Percentiles rank a stretch among this genome's conserved stretches.
phyloP scores from a whole-genome alignment of 2,888 invertebrate genomes.

The Drosophila tripunctata region DNA sequence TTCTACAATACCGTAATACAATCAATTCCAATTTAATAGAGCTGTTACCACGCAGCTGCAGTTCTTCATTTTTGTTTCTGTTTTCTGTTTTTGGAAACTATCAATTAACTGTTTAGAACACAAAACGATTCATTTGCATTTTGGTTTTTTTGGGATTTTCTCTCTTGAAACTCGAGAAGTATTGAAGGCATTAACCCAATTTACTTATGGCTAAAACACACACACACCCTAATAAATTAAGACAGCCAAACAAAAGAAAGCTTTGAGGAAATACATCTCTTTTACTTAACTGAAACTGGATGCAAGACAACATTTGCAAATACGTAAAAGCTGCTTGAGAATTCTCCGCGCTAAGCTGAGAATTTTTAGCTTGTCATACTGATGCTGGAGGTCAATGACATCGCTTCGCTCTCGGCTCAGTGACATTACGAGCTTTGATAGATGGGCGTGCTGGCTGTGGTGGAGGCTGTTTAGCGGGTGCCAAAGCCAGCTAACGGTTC shows the following conservation, averaged over 20 bases:
- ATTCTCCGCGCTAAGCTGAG: not conserved
- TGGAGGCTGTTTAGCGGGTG: constrained; percentile 49
- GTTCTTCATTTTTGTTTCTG: not conserved
- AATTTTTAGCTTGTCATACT: constrained; percentile 1
- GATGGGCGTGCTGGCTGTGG: constrained; percentile 35
- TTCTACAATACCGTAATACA: not conserved
- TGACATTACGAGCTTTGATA: constrained; percentile 51
- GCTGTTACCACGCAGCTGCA: constrained; percentile 13
- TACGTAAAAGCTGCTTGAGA: constrained; percentile 20
- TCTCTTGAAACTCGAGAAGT: constrained; percentile 38
- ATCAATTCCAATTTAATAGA: constrained; percentile 17
- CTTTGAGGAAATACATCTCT: constrained; percentile 44
- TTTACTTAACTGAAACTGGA: constrained; percentile 9
- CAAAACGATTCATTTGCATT: constrained; percentile 62
- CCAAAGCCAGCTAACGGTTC: constrained; percentile 53
- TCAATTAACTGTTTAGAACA: constrained; percentile 25
- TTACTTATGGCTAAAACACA: constrained; percentile 57
- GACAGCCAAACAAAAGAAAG: constrained; percentile 53
- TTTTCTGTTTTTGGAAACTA: not conserved
- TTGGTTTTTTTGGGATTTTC: constrained; percentile 36
- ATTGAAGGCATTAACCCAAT: constrained; percentile 70
- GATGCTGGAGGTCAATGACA: constrained; percentile 50
- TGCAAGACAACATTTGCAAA: constrained; percentile 65
- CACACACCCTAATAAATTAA: constrained; percentile 58
- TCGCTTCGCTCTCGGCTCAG: constrained; percentile 12